Conservation (phyloP, 1,140 invertebrate species). For the Argopecten irradians region DNA sequence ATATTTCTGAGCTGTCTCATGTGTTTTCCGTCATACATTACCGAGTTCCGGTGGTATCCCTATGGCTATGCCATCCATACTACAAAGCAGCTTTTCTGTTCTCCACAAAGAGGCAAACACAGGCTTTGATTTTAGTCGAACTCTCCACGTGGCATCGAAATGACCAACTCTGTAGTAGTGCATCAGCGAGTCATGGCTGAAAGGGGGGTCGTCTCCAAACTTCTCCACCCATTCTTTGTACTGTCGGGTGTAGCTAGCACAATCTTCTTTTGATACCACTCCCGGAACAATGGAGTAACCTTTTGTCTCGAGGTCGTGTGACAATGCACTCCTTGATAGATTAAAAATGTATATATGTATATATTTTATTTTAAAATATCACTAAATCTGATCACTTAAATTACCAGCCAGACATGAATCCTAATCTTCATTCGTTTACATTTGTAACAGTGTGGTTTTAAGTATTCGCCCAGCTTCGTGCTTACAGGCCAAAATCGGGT, state of each 20-base stretch:
- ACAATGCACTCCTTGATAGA: constrained; percentile 18
- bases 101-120: constrained; percentile 65
- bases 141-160: constrained; percentile 63
- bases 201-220: constrained; percentile 52
- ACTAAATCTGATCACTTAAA: no score
- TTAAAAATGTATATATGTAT: no score
- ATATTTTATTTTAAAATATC: no score
- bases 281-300: constrained; percentile 58
- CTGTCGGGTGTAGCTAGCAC: constrained; percentile 47
- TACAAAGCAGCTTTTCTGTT: constrained; percentile 62
- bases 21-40: no score
- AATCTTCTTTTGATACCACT: constrained; percentile 55
- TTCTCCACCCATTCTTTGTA: constrained; percentile 55
- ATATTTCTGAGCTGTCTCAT: no score
- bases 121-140: constrained; percentile 57
- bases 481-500: no score
- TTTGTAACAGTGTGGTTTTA: no score
- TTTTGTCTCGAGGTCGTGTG: constrained; percentile 54
- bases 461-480: no score
- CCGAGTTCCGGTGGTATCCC: constrained; percentile 66
- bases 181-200: constrained; percentile 52
- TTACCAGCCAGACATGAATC: no score
- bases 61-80: constrained; percentile 64
- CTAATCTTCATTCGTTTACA: no score
- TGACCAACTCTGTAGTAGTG: constrained; percentile 58